Base-by-base conservation (phyloP, 2,797 vertebrate genomes). In the Leucoraja ocellata region DNA sequence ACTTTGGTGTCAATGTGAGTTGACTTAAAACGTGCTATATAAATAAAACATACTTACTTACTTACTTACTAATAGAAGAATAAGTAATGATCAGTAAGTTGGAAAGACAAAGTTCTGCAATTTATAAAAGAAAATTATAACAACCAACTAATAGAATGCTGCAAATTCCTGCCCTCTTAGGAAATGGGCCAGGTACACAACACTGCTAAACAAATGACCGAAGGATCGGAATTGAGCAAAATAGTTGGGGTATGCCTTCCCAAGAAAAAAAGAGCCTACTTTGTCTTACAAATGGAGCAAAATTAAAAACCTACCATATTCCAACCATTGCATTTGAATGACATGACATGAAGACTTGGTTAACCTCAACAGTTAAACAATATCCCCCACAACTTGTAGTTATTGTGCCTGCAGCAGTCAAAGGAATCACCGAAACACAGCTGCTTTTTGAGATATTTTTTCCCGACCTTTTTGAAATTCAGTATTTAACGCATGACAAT, bases 401-500 rank as follows among this genome's bases (percentile, higher is more conserved):
- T 92, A 76, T 92, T 92, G 39, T 76, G 90, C 90, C 39, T 92
- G 71, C 14, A 46, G 90, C 90, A 76, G 39, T 92, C 46, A 92
- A 92, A 54, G 71, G 46, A 74, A 92, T 92, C 32, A 46, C 25
- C 76, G 90, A 32, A 73, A 92, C 90, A 92, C 90, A 92, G 90
- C 90, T 92, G 90, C 39, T 76, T 92, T 39, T 92, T 92, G 21
- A 76, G 71, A 76, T 74, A 32, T 63, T 92, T 74, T 91, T 76
- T 46, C 71, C 54, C 46, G 39, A 28, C 90, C 90, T 92, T 54
- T 92, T 58, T 92, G 71, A 71, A 76, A 25, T 92, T 74, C 90
- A 92, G 28, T 58, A 92, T 76, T 92, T 28, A 92, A 92, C 71
- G 25, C 90, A 92, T 76, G 90, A 76, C 90, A 92, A 92, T 92